A percentile compares a stretch with the other conserved stretches of the same genome.
These are phyloP conservation scores for Crossaster papposus DNA, from an alignment of 53 echinoderm and acorn worm genomes.

Conservation along the genomic window DNA sequence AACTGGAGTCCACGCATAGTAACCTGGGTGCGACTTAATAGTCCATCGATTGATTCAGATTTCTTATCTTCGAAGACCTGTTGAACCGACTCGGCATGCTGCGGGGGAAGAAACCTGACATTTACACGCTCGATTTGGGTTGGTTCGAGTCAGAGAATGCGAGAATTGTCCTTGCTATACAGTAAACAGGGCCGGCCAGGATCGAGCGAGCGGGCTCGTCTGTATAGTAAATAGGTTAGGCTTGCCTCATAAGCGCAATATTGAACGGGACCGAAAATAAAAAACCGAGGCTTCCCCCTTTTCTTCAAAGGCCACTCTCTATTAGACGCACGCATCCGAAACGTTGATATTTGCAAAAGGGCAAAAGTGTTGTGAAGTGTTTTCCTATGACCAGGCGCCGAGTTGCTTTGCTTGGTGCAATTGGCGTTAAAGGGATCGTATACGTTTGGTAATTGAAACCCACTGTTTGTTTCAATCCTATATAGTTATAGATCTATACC, in stretches of 20 bases:
- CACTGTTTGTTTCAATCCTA: no score
- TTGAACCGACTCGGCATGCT: neutral
- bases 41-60: conserved; percentile 3
- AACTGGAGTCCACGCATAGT: neutral
- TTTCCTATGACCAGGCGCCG: neutral
- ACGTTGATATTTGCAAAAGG: conserved; percentile 3
- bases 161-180: neutral
- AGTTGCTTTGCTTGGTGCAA: no score
- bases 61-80: neutral
- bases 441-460: no score
- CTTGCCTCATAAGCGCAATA: conserved; percentile 2
- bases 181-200: neutral
- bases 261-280: neutral
- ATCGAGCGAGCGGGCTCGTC: neutral
- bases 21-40: no score
- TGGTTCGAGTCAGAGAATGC: neutral
- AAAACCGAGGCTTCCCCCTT: neutral
- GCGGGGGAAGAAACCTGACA: neutral
- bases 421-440: no score
- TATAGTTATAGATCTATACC: no score
- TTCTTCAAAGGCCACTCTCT: neutral
- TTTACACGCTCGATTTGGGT: conserved; percentile 1
- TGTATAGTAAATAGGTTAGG: neutral
- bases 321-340: neutral
- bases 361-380: neutral